A percentile compares a stretch with the other conserved stretches of the same genome.
These are phyloP conservation scores for Lasioglossum morio DNA, from an alignment of 2,888 invertebrate species.

Conservation along the genomic window DNA sequence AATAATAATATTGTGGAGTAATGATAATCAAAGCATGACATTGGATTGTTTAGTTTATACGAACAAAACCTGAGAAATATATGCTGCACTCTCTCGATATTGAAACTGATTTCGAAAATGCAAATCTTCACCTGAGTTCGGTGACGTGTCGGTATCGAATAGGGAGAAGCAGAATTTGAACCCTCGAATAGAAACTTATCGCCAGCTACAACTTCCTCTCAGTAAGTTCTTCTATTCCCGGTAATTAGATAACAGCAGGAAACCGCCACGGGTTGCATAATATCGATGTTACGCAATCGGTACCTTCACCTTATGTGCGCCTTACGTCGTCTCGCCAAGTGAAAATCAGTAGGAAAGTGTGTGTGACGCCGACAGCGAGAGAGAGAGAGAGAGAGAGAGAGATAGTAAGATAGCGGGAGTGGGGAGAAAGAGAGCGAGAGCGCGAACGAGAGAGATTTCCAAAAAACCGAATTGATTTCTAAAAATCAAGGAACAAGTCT, in stretches of 20 bases:
- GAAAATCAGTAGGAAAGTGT: conserved; percentile 61
- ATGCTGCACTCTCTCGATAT: not conserved
- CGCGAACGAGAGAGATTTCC: not conserved
- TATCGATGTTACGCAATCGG: conserved; percentile 78
- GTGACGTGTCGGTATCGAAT: not conserved
- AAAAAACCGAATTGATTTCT: not conserved
- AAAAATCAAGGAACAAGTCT: not conserved
- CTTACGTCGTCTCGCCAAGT: conserved; percentile 67
- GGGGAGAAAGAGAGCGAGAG: not conserved
- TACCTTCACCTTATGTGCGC: conserved; percentile 72
- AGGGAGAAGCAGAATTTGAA: not conserved
- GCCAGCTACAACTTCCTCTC: conserved; percentile 55
- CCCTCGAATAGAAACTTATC: conserved; percentile 51
- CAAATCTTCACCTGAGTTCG: not conserved
- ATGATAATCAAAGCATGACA: no score
- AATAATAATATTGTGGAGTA: no score
- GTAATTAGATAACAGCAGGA: conserved; percentile 80
- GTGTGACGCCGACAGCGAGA: conserved; percentile 13
- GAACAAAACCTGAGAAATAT: no score
- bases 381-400: not conserved
- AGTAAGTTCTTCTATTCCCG: conserved; percentile 65
- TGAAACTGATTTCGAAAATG: not conserved
- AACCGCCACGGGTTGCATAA: conserved; percentile 77
- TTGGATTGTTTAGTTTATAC: no score
- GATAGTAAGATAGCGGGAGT: no score